A percentile compares a stretch with the other conserved stretches of the same genome.
phyloP scores from a whole-genome alignment of 2,113 vertebrate species.

The Andinoacara biseriatus region DNA sequence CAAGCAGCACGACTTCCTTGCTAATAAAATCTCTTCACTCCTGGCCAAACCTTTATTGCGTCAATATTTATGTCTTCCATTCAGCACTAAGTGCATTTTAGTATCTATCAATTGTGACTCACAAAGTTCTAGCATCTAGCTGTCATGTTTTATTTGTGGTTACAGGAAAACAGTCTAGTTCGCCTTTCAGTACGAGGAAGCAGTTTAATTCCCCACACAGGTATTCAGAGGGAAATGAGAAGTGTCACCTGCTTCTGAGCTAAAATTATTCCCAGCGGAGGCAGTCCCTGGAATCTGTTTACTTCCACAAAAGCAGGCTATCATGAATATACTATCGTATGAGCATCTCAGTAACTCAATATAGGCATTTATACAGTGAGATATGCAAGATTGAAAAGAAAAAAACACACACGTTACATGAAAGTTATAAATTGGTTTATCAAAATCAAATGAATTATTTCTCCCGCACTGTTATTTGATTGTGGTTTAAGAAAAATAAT shows the following conservation, averaged over 20 bases:
- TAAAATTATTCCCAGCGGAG: not conserved
- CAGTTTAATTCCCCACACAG: not conserved
- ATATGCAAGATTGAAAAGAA: too few species aligned
- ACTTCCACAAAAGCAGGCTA: not conserved
- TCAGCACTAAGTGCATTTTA: not conserved
- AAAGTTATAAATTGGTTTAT: too few species aligned
- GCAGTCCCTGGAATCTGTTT: not conserved
- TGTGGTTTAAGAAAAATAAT: not conserved
- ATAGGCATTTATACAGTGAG: not conserved
- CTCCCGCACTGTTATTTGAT: not conserved
- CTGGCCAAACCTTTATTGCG: not conserved
- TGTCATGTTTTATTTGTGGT: not conserved
- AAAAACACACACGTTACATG: too few species aligned
- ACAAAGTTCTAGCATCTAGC: not conserved
- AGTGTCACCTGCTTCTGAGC: not conserved
- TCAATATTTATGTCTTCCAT: not conserved
- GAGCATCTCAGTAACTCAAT: not conserved
- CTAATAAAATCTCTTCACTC: not conserved
- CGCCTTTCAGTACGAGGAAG: slow-evolving; percentile 39
- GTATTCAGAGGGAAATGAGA: not conserved
- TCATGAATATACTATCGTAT: not conserved
- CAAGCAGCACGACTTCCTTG: not conserved
- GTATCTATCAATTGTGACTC: not conserved
- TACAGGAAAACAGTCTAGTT: not conserved
- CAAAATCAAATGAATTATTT: too few species aligned